phyloP scores from a whole-genome alignment of 2,797 vertebrate species.

The Spheniscus humboldti region DNA sequence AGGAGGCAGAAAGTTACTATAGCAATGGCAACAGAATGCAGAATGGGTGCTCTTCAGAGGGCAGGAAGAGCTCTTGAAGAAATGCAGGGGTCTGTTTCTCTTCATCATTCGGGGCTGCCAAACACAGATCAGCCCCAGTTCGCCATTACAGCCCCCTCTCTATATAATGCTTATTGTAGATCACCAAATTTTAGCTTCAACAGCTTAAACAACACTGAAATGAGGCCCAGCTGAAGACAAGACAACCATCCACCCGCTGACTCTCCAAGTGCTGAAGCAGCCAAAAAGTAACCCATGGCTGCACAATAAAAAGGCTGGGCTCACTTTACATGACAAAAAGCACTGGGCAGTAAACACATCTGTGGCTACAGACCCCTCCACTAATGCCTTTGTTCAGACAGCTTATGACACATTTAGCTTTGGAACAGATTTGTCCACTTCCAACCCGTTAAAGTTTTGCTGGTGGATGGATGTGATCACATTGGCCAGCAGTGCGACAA shows the following conservation, averaged over 20 bases:
- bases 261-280: not conserved
- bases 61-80: not conserved
- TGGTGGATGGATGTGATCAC: not conserved
- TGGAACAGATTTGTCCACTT: not conserved
- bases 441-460: not conserved
- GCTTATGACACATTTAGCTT: not conserved
- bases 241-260: fast-evolving
- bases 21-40: slow-evolving; percentile 44
- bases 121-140: not conserved
- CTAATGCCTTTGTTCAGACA: not conserved
- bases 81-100: not conserved
- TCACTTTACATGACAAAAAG: not conserved
- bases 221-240: not conserved
- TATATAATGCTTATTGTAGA: fast-evolving
- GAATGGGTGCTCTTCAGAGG: not conserved
- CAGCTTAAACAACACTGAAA: not conserved
- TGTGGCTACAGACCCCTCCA: not conserved
- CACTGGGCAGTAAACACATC: not conserved
- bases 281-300: not conserved
- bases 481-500: not conserved
- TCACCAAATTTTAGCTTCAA: not conserved
- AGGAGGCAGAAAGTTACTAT: slow-evolving; percentile 54
- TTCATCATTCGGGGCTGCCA: not conserved
- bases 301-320: not conserved
- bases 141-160: fast-evolving